Percentiles rank a stretch among this genome's conserved stretches.
Evolutionary conservation across 1,140 invertebrate genomes (phyloP).

Genomic region (Heliconius congener): DNA sequence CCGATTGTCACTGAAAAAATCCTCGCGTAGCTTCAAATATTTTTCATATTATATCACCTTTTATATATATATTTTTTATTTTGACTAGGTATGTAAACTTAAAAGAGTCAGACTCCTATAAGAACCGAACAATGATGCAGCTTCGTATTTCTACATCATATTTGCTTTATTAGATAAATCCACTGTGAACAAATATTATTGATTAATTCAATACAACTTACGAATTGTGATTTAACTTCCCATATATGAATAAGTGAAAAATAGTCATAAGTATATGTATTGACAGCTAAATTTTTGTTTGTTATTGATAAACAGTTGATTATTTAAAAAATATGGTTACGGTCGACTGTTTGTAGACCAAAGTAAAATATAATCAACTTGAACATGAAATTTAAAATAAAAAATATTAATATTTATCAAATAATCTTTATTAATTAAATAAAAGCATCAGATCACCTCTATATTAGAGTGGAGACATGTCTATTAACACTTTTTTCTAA

Average conservation of each 20-base stretch:
- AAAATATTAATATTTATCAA: too few relatives aligned
- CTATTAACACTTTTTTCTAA: too few relatives aligned
- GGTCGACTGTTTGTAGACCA: background rate
- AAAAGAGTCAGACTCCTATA: background rate
- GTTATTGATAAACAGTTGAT: constrained; percentile 14
- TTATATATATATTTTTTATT: background rate
- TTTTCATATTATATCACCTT: background rate
- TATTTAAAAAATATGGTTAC: background rate
- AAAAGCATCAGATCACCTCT: background rate
- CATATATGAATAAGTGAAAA: constrained; percentile 33
- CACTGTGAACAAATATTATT: constrained; percentile 59
- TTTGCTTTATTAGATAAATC: constrained; percentile 51
- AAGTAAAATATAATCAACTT: background rate
- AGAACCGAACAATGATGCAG: constrained; percentile 35
- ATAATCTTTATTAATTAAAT: too few relatives aligned
- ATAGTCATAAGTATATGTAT: constrained; percentile 27
- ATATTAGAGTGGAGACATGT: background rate
- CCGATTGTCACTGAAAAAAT: constrained; percentile 24
- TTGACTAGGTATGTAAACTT: constrained; percentile 1
- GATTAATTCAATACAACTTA: constrained; percentile 54
- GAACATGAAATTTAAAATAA: background rate
- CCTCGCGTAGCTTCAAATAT: background rate
- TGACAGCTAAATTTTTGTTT: background rate
- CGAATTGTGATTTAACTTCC: constrained; percentile 55
- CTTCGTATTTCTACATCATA: constrained; percentile 49